Conservation (phyloP, 2,888 invertebrate species). For the Cryptus viduatorius region DNA sequence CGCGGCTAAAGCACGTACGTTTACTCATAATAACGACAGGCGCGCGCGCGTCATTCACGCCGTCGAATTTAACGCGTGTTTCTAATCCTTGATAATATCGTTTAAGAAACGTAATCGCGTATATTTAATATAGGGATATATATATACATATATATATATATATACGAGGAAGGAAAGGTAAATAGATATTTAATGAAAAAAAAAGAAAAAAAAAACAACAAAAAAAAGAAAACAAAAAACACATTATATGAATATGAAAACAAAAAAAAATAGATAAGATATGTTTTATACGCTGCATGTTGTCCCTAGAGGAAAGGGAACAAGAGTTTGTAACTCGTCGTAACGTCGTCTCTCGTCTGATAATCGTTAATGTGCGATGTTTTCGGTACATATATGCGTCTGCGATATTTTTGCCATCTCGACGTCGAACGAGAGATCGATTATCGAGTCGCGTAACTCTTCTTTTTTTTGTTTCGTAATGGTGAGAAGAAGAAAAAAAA, state of each 20-base stretch:
- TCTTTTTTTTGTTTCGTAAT: not conserved
- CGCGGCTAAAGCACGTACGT: conserved; percentile 55
- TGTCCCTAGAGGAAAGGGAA: conserved; percentile 71
- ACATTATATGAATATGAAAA: conserved; percentile 68
- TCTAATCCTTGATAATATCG: conserved; percentile 58
- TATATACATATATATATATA: conserved; percentile 54
- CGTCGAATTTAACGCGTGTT: conserved; percentile 43
- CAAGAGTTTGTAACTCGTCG: conserved; percentile 28
- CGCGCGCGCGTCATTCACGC: conserved; percentile 33
- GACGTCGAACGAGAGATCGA: conserved; percentile 10
- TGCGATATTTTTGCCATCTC: conserved; percentile 55
- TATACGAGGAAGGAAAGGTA: conserved; percentile 34
- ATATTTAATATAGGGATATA: conserved; percentile 61
- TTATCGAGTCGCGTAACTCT: not conserved
- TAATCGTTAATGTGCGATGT: conserved; percentile 56
- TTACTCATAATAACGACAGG: conserved; percentile 40
- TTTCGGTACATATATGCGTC: conserved; percentile 54
- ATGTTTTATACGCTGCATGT: conserved; percentile 85
- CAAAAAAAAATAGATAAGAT: conserved; percentile 80
- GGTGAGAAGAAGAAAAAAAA: conserved; percentile 28
- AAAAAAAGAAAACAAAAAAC: conserved; percentile 45
- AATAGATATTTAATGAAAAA: conserved; percentile 69
- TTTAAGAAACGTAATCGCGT: conserved; percentile 64
- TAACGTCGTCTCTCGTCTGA: conserved; percentile 51
- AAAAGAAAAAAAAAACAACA: conserved; percentile 60